Evolutionary conservation across 1,140 invertebrate genomes (phyloP), one percentile per base, ranked within the genome.

Genomic region (Laupala kohalensis): DNA sequence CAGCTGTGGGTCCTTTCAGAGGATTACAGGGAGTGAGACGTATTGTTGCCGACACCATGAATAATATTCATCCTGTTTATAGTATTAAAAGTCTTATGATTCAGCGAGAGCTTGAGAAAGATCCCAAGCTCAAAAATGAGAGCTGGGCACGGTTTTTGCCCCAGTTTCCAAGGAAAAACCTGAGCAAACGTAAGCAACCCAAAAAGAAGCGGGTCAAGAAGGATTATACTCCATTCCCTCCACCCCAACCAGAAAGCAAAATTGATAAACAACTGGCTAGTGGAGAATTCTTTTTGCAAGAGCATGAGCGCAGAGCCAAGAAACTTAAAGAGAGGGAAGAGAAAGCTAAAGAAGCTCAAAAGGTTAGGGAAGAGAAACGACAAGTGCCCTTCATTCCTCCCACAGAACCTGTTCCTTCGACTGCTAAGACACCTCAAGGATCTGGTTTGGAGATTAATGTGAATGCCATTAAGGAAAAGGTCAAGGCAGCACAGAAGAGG

Each of bases 21-120:
- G 97, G 97, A 15, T 81, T 99, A 5, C 89, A 93, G 76, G 67
- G 86, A 82, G 94, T 96, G 0, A 82, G 96, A 74, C 88, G 92
- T 78, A 94, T 99, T 77, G 94, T 96, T 6, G 90, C 94, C 78
- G 97, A 99, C 76, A 97, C 95, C 3, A 98, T 99, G 96, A 95
- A 96, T 78, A 99, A 99, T 80, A 89, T 99, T 73, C 97, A 99
- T 85, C 97, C 97, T n/a, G 96, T 99, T 78, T 99, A 99, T 79
- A 98, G 98, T 78, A 97, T 99, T 0, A 99, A 99, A 83, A 90
- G 93, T 23, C 81, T 99, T 13, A 99, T 99, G 96, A 97, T 99
- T 66, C 99, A 99, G 81, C 85, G 89, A 77, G 96, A 99, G 83
- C 81, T 99, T 25, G 89, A 91, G 72, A 98, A 94, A 80, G 93